Evolutionary conservation across 1,140 invertebrate genomes (phyloP).

Genomic region (Drosophila quadrilineata): DNA sequence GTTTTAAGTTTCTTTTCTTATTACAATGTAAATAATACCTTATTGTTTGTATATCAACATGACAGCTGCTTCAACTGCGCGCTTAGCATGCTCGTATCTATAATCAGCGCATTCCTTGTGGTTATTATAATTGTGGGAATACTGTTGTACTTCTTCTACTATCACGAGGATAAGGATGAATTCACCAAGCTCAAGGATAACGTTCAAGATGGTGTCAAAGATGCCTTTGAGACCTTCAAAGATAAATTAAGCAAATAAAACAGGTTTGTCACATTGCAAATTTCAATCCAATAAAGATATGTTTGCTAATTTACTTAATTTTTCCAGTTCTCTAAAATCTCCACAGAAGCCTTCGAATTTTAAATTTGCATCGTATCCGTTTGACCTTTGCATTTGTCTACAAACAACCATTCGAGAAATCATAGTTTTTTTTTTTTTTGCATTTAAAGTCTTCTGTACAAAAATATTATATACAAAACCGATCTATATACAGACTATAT

Average conservation of each 20-base stretch:
- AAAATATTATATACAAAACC: constrained; percentile 11
- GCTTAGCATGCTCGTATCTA: constrained; percentile 60
- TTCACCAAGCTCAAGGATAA: constrained; percentile 41
- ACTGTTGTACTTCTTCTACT: constrained; percentile 61
- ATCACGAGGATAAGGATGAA: constrained; percentile 58
- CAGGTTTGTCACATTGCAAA: constrained; percentile 1
- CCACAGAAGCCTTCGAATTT: background rate
- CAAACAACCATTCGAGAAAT: background rate
- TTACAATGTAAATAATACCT: background rate
- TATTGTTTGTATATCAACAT: background rate
- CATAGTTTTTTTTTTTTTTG: constrained; percentile 4
- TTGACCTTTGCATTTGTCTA: background rate
- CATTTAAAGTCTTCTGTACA: constrained; percentile 14
- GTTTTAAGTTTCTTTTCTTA: no score
- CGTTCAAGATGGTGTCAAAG: constrained; percentile 38
- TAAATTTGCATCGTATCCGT: background rate
- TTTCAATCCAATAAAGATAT: background rate
- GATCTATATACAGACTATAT: no score
- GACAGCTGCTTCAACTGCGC: constrained; percentile 73
- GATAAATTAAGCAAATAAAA: constrained; percentile 26
- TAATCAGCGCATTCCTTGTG: constrained; percentile 69
- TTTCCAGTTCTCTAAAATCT: constrained; percentile 3
- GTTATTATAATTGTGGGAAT: constrained; percentile 61
- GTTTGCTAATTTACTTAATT: background rate
- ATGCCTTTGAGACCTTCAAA: constrained; percentile 47